Conservation (phyloP, 2,113 vertebrate species). For the Brachyhypopomus occidentalis region DNA sequence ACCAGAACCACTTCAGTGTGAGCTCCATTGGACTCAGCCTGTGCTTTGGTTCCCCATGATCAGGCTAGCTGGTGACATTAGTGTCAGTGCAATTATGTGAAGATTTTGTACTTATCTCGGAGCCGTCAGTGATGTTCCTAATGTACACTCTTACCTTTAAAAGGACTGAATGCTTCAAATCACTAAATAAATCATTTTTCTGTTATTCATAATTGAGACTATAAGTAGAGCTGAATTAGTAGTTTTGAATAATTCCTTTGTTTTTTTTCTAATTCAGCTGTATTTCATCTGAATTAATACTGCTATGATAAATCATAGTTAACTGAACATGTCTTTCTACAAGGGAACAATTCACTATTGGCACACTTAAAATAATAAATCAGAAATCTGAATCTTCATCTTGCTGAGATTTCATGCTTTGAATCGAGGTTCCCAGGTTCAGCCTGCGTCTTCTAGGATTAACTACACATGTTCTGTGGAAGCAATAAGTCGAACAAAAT, state of each 20-base stretch:
- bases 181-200: slow-evolving; percentile 13
- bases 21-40: neutral
- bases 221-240: neutral
- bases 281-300: no score
- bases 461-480: slow-evolving; percentile 46
- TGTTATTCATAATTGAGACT: neutral
- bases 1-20: slow-evolving; percentile 7
- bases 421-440: slow-evolving; percentile 18
- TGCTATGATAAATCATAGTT: neutral
- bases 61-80: slow-evolving; percentile 18
- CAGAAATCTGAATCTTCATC: neutral
- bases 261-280: no score
- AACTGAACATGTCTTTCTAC: slow-evolving; percentile 7
- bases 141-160: neutral
- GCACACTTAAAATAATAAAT: slow-evolving; percentile 28
- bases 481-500: slow-evolving; percentile 26
- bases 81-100: slow-evolving; percentile 20
- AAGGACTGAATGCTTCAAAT: neutral
- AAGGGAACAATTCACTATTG: slow-evolving; percentile 16
- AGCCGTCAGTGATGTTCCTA: neutral
- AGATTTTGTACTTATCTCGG: slow-evolving; percentile 20
- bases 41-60: neutral
- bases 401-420: neutral
- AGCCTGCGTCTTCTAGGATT: slow-evolving; percentile 26
- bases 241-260: neutral